These are phyloP conservation scores for Sclerurus mexicanus DNA, from an alignment of 2,113 vertebrate genomes.

Conservation along the genomic window DNA sequence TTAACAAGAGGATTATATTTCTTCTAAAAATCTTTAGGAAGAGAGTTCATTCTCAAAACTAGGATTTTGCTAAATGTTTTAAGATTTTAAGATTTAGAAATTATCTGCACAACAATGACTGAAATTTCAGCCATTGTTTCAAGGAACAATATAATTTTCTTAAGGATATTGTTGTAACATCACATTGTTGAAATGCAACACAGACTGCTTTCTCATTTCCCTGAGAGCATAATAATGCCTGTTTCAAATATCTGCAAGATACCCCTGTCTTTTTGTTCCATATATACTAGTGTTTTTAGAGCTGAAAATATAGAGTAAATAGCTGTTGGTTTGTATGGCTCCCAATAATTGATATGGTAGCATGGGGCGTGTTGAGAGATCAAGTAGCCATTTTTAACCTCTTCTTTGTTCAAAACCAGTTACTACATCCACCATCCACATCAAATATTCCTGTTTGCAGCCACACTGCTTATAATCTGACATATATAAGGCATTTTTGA, in stretches of 20 bases:
- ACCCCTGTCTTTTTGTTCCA: not conserved
- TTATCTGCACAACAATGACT: not conserved
- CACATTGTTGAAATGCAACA: not conserved
- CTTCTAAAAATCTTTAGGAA: not conserved
- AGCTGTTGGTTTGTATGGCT: not conserved
- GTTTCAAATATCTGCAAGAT: not conserved
- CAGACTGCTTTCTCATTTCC: not conserved
- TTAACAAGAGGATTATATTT: not conserved
- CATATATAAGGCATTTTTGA: slow-evolving; percentile 12
- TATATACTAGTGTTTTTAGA: not conserved
- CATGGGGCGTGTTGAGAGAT: not conserved
- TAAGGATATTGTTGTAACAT: not conserved
- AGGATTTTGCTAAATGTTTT: not conserved
- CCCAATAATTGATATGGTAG: not conserved
- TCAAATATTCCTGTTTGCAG: slow-evolving; percentile 13
- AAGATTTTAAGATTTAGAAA: not conserved
- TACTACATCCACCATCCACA: not conserved
- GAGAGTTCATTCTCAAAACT: not conserved
- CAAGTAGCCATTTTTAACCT: slow-evolving; percentile 15
- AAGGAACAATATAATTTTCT: not conserved
- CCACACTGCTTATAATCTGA: not conserved
- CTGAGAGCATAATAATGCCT: not conserved
- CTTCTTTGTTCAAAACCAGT: slow-evolving; percentile 12
- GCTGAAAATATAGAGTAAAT: slow-evolving; percentile 10
- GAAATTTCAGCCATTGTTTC: not conserved